phyloP scores from a whole-genome alignment of 2,797 vertebrate genomes.

The Botia kubotai region DNA sequence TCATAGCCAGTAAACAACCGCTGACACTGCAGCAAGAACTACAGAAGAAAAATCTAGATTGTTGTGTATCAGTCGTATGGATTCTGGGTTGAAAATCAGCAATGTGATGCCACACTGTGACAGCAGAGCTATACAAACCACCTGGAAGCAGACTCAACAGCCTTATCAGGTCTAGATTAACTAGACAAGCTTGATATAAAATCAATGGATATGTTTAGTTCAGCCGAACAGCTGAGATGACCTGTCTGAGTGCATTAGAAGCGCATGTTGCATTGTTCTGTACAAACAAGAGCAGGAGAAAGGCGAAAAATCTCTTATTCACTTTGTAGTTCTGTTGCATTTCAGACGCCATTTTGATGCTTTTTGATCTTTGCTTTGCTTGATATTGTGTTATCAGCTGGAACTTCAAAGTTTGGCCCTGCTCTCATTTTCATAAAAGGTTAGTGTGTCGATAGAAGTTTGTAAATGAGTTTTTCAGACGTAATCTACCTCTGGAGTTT shows the following conservation, averaged over 20 bases:
- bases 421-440: constrained; percentile 50
- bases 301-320: constrained; percentile 18
- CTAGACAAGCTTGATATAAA: constrained; percentile 31
- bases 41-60: neutral
- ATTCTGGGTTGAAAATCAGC: neutral
- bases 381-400: constrained; percentile 43
- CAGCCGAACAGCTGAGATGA: neutral
- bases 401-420: constrained; percentile 37
- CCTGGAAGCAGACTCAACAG: constrained; percentile 1
- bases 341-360: constrained; percentile 36
- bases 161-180: constrained; percentile 18
- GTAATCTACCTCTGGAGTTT: neutral
- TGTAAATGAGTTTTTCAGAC: constrained; percentile 32
- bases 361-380: constrained; percentile 39
- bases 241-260: constrained; percentile 42
- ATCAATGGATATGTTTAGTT: constrained; percentile 40
- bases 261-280: constrained; percentile 7
- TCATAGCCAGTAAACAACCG: no score
- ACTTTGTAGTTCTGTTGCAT: constrained; percentile 46
- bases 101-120: neutral
- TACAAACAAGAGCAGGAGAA: constrained; percentile 30
- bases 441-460: constrained; percentile 43
- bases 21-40: no score
- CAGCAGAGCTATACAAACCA: neutral
- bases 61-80: neutral